A percentile compares a stretch with the other conserved stretches of the same genome.
These are phyloP conservation scores for Poecile montanus DNA, from an alignment of 2,797 vertebrate species.

Conservation along the genomic window DNA sequence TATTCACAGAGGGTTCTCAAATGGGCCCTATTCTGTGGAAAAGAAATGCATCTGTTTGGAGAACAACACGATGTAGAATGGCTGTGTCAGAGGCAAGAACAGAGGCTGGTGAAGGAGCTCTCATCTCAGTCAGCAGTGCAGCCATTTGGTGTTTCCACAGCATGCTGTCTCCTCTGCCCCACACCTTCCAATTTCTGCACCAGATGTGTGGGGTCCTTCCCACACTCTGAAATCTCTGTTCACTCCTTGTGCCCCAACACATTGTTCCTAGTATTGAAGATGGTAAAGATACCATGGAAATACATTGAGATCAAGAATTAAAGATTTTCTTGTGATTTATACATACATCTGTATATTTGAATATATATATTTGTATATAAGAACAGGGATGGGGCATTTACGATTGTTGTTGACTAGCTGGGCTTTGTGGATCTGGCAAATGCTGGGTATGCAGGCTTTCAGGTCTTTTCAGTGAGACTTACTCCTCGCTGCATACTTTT, in stretches of 20 bases:
- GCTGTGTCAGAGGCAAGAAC: neutral
- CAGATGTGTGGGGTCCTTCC: fast-evolving
- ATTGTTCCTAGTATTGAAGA: neutral
- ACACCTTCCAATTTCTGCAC: neutral
- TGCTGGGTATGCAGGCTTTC: neutral
- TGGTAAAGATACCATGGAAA: neutral
- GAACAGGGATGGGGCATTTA: neutral
- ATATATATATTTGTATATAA: neutral
- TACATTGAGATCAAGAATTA: neutral
- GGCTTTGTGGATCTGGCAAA: neutral
- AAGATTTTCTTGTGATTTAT: neutral
- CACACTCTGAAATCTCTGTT: neutral
- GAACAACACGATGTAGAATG: neutral
- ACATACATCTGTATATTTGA: neutral
- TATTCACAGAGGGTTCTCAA: neutral
- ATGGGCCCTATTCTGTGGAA: neutral
- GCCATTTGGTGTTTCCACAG: neutral
- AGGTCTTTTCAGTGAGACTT: neutral
- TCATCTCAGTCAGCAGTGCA: neutral
- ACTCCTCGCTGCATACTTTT: neutral
- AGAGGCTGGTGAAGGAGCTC: neutral
- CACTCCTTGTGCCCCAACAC: neutral
- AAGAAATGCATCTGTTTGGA: neutral
- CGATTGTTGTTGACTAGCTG: neutral
- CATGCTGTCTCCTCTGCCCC: neutral